A percentile compares a stretch with the other conserved stretches of the same genome.
Evolutionary conservation across 1,140 invertebrate species (phyloP).

Genomic region (Drosophila sproati): DNA sequence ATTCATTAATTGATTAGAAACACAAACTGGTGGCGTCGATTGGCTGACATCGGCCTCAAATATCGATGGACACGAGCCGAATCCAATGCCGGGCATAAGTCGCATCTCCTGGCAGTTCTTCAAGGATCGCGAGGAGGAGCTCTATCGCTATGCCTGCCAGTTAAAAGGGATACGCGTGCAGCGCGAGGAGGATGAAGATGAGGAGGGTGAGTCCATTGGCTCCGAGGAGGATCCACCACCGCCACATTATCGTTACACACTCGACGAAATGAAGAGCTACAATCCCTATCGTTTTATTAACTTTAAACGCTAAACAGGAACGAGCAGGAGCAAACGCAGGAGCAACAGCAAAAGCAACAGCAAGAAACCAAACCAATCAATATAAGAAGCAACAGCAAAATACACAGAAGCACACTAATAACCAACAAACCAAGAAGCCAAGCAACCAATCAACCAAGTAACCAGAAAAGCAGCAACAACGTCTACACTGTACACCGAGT

Average conservation of each 20-base stretch:
- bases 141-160: constrained; percentile 66
- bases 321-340: constrained; percentile 5
- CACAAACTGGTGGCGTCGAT: constrained; percentile 54
- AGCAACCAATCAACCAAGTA: not conserved
- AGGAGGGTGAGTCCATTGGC: constrained; percentile 52
- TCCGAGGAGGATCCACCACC: constrained; percentile 58
- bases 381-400: constrained; percentile 10
- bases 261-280: constrained; percentile 74
- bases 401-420: no score
- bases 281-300: constrained; percentile 71
- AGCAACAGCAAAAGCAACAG: constrained; percentile 7
- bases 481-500: not conserved
- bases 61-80: constrained; percentile 1
- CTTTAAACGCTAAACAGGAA: constrained; percentile 43
- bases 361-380: not conserved
- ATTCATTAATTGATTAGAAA: constrained; percentile 46
- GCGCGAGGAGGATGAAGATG: constrained; percentile 12
- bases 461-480: not conserved
- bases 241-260: constrained; percentile 61
- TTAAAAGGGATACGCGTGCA: constrained; percentile 60
- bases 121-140: constrained; percentile 72
- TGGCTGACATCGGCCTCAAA: constrained; percentile 43
- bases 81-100: constrained; percentile 18
- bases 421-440: not conserved
- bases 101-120: constrained; percentile 58